A percentile compares a stretch with the other conserved stretches of the same genome.
These are phyloP conservation scores for Lasioglossum oenotherae DNA, from an alignment of 2,888 invertebrate species.

Conservation along the genomic window DNA sequence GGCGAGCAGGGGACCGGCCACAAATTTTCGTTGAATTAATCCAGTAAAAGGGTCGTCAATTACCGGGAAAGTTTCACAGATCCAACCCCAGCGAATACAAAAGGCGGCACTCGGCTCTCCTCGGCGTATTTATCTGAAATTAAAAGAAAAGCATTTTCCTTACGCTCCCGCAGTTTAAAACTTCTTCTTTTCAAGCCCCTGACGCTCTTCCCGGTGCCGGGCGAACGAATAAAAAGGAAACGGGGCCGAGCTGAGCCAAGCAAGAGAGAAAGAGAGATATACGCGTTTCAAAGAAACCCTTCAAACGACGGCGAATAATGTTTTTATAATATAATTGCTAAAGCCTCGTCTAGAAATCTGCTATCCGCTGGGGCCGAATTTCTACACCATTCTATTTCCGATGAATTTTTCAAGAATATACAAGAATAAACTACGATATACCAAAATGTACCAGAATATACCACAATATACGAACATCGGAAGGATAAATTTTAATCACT, in stretches of 20 bases:
- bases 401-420: background rate
- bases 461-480: no score
- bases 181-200: conserved; percentile 73
- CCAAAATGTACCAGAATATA: no score
- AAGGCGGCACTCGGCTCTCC: conserved; percentile 61
- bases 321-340: conserved; percentile 78
- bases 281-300: conserved; percentile 79
- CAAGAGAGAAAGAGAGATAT: conserved; percentile 38
- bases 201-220: conserved; percentile 52
- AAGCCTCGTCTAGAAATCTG: conserved; percentile 42
- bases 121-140: conserved; percentile 71
- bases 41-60: conserved; percentile 65
- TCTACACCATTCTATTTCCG: conserved; percentile 16
- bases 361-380: conserved; percentile 23
- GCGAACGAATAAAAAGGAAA: conserved; percentile 70
- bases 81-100: conserved; percentile 61
- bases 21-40: conserved; percentile 67
- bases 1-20: conserved; percentile 18
- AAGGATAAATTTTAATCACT: no score
- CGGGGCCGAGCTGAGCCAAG: conserved; percentile 23
- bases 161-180: conserved; percentile 73
- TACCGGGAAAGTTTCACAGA: conserved; percentile 74
- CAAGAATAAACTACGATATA: no score
- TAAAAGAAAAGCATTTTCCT: conserved; percentile 73
- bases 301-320: conserved; percentile 79